Evolutionary conservation across 2,113 vertebrate genomes (phyloP).

Genomic region (Lates calcarifer): DNA sequence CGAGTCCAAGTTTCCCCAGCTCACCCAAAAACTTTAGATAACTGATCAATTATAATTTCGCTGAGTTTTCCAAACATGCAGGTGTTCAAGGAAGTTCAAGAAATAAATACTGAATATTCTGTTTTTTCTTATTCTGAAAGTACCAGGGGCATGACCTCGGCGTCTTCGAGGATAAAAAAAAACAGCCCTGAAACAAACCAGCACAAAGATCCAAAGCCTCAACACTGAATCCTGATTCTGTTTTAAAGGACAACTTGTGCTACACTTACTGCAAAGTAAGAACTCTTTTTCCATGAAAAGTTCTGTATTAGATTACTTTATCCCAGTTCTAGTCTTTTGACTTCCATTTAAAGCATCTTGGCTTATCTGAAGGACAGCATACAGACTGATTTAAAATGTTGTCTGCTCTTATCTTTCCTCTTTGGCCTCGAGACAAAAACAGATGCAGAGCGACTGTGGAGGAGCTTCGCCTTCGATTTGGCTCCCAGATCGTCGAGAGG

Average conservation of each 20-base stretch:
- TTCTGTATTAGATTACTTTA: background rate
- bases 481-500: background rate
- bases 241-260: background rate
- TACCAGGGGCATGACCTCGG: background rate
- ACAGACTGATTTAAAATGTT: background rate
- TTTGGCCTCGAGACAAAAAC: background rate
- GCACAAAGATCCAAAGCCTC: background rate
- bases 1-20: too few species aligned
- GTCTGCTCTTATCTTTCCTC: constrained; percentile 15
- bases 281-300: background rate
- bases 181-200: background rate
- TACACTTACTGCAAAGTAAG: background rate
- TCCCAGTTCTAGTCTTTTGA: constrained; percentile 25
- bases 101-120: background rate
- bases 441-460: background rate
- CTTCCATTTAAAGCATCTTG: constrained; percentile 22
- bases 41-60: background rate
- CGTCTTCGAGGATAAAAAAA: too few species aligned
- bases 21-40: background rate
- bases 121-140: background rate
- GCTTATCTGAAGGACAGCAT: constrained; percentile 16
- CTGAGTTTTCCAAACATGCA: background rate
- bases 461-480: background rate
- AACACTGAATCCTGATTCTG: too few species aligned
- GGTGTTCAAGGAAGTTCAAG: too few species aligned